phyloP scores from a whole-genome alignment of 2,888 invertebrate species.

The Apocheima hispidaria region DNA sequence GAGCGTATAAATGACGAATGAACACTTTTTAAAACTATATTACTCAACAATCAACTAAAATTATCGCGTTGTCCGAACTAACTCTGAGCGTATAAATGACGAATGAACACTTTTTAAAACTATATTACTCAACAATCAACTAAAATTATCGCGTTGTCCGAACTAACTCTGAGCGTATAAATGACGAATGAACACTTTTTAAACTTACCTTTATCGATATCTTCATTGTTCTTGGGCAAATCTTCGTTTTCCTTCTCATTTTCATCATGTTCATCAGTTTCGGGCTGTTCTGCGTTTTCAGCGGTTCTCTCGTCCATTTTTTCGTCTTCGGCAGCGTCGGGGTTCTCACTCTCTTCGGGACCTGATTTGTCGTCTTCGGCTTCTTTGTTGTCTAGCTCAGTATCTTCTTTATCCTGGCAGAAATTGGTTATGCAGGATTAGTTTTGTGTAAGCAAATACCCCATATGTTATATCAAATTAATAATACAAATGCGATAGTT shows the following conservation, averaged over 20 bases:
- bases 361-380: conserved; percentile 50
- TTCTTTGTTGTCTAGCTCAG: conserved; percentile 43
- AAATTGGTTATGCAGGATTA: background rate
- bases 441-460: too few species aligned
- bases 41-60: too few species aligned
- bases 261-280: conserved; percentile 58
- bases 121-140: too few species aligned
- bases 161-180: background rate
- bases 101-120: too few species aligned
- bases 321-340: conserved; percentile 57
- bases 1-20: too few species aligned
- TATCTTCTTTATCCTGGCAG: conserved; percentile 54
- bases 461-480: too few species aligned
- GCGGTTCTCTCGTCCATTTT: conserved; percentile 14
- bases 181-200: background rate
- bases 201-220: conserved; percentile 45
- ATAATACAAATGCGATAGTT: too few species aligned
- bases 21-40: too few species aligned
- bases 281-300: conserved; percentile 31
- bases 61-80: too few species aligned
- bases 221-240: conserved; percentile 74
- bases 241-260: conserved; percentile 56
- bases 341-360: conserved; percentile 32
- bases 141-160: background rate
- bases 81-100: too few species aligned